Evolutionary conservation across 2,797 vertebrate genomes (phyloP).

Genomic region (Phalloptychus januarius): DNA sequence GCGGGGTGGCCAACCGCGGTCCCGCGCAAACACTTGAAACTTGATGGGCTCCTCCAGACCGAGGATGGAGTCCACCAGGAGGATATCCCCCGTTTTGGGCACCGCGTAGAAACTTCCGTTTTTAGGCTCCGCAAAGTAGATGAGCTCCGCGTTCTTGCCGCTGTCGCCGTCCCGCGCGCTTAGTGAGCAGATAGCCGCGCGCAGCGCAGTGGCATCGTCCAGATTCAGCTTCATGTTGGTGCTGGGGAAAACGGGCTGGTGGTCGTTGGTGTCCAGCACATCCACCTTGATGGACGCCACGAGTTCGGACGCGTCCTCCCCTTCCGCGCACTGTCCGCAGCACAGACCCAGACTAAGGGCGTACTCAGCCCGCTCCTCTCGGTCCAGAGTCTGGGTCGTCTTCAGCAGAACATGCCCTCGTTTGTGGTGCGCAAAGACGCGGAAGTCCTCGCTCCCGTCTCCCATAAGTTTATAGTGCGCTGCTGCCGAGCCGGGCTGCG

Average conservation of each 20-base stretch:
- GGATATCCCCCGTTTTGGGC: conserved; percentile 87
- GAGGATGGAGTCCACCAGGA: conserved; percentile 88
- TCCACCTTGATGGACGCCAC: conserved; percentile 82
- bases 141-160: conserved; percentile 87
- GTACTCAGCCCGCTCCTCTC: conserved; percentile 83
- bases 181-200: conserved; percentile 81
- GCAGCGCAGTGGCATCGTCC: conserved; percentile 86
- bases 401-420: conserved; percentile 83
- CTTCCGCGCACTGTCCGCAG: conserved; percentile 66
- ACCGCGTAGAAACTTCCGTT: conserved; percentile 88
- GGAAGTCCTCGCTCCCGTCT: conserved; percentile 81
- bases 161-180: conserved; percentile 84
- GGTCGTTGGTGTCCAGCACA: conserved; percentile 90
- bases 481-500: conserved; percentile 30
- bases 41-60: conserved; percentile 79
- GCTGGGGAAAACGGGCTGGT: conserved; percentile 81
- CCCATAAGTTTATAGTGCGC: conserved; percentile 84
- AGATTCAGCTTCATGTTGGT: conserved; percentile 76
- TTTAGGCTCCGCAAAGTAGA: conserved; percentile 83
- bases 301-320: conserved; percentile 22
- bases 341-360: conserved; percentile 79
- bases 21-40: conserved; percentile 84
- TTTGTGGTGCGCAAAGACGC: conserved; percentile 83
- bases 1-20: conserved; percentile 85
- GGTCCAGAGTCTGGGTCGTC: conserved; percentile 83